Evolutionary conservation across 2,113 vertebrate species (phyloP).

Genomic region (Poeciliopsis retropinna): DNA sequence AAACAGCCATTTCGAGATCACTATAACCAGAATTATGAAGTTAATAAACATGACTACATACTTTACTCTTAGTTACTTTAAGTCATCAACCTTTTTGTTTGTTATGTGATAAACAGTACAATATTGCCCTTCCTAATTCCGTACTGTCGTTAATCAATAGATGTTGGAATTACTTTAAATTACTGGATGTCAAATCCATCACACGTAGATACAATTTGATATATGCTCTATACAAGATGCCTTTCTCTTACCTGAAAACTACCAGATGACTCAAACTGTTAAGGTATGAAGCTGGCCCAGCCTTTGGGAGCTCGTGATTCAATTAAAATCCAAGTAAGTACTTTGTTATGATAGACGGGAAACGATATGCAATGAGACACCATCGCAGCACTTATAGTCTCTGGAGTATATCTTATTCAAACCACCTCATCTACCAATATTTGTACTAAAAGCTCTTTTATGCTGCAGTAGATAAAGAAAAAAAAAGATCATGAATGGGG

Average conservation of each 20-base stretch:
- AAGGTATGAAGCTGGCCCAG: no score
- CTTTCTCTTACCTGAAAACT: not conserved
- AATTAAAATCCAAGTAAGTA: conserved; percentile 25
- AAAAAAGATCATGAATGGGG: not conserved
- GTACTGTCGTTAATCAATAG: no score
- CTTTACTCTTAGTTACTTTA: no score
- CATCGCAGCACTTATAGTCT: conserved; percentile 2
- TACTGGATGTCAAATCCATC: not conserved
- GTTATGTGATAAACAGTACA: no score
- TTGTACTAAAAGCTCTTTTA: conserved; percentile 33
- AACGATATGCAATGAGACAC: conserved; percentile 23
- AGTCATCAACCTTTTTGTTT: no score
- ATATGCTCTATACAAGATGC: not conserved
- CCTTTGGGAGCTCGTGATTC: conserved; percentile 25
- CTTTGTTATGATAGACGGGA: not conserved
- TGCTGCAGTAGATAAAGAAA: conserved; percentile 31
- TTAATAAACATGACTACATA: no score
- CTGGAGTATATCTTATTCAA: conserved; percentile 17
- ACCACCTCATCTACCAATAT: conserved; percentile 28
- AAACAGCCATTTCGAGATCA: no score
- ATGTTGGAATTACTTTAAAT: no score
- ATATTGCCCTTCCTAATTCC: no score
- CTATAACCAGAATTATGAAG: no score
- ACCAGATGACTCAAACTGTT: no score
- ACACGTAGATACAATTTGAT: not conserved